A percentile compares a stretch with the other conserved stretches of the same genome.
These are phyloP conservation scores for Drosophila serrata DNA, from an alignment of 1,140 invertebrate genomes.

Conservation along the genomic window DNA sequence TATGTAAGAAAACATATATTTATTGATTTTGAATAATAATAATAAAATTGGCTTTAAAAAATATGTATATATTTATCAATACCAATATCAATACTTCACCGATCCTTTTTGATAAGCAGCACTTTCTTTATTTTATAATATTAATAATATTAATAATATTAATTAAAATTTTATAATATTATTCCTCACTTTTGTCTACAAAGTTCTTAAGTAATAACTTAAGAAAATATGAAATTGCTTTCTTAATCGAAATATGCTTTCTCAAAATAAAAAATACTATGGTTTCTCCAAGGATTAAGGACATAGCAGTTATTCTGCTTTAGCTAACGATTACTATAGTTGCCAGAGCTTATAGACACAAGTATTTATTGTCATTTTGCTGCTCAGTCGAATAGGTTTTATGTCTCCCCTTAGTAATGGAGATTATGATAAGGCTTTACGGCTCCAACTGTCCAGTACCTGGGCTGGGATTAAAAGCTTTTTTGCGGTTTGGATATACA, in stretches of 20 bases:
- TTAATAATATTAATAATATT: neutral
- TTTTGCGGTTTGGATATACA: conserved; percentile 43
- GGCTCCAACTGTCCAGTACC: conserved; percentile 27
- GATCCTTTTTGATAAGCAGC: too few species aligned
- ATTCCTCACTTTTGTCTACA: neutral
- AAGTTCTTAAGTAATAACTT: neutral
- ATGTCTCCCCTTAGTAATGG: conserved; percentile 12
- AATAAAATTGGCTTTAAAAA: too few species aligned
- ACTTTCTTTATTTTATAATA: too few species aligned
- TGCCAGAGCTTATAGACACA: neutral
- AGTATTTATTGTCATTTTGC: neutral
- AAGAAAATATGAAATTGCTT: neutral
- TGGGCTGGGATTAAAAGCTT: conserved; percentile 61
- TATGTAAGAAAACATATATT: too few species aligned
- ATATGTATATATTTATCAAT: too few species aligned
- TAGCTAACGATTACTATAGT: conserved; percentile 3
- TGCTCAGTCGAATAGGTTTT: conserved; percentile 25
- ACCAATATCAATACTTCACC: too few species aligned
- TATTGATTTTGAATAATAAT: too few species aligned
- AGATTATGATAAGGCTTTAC: conserved; percentile 70
- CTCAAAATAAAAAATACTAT: neutral
- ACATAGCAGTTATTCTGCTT: neutral
- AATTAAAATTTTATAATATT: neutral
- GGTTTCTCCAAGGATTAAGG: neutral
- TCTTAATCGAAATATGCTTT: too few species aligned